phyloP scores from a whole-genome alignment of 2,113 vertebrate genomes.

The Halcyon senegalensis region DNA sequence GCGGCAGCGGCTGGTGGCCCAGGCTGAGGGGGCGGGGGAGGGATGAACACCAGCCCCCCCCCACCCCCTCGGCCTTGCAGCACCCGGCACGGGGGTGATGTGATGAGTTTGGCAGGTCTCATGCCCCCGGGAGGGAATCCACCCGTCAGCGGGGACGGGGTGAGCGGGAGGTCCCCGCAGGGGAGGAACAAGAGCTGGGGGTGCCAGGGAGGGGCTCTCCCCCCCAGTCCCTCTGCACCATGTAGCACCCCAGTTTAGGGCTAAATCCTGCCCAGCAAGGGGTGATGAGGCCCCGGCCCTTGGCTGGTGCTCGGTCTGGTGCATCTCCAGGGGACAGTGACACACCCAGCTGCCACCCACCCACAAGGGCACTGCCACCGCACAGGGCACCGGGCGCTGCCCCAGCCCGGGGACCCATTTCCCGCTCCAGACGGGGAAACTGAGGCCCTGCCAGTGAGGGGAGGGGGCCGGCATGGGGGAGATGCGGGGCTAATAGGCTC shows the following conservation, averaged over 20 bases:
- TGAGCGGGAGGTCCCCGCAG: background rate
- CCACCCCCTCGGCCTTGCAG: fast-evolving
- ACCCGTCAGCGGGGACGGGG: background rate
- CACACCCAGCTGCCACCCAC: no score
- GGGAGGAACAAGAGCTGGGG: background rate
- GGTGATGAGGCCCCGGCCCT: background rate
- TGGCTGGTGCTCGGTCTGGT: fast-evolving
- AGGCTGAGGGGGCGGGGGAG: no score
- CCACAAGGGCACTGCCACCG: background rate
- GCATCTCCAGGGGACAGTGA: background rate
- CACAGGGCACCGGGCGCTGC: background rate
- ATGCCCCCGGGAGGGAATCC: background rate
- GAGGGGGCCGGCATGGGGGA: background rate
- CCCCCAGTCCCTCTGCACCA: no score
- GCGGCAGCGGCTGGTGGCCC: background rate
- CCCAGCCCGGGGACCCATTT: background rate
- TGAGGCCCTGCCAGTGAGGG: background rate
- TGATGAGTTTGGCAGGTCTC: background rate
- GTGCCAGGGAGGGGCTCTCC: background rate
- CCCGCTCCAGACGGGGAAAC: background rate
- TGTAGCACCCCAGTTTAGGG: background rate
- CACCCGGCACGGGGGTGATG: fast-evolving
- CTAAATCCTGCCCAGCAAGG: background rate
- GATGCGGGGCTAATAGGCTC: background rate
- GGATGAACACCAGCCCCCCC: background rate